Evolutionary conservation across 2,113 vertebrate genomes (phyloP), one percentile per base, ranked within the genome.

Genomic region (Jaculus jaculus): DNA sequence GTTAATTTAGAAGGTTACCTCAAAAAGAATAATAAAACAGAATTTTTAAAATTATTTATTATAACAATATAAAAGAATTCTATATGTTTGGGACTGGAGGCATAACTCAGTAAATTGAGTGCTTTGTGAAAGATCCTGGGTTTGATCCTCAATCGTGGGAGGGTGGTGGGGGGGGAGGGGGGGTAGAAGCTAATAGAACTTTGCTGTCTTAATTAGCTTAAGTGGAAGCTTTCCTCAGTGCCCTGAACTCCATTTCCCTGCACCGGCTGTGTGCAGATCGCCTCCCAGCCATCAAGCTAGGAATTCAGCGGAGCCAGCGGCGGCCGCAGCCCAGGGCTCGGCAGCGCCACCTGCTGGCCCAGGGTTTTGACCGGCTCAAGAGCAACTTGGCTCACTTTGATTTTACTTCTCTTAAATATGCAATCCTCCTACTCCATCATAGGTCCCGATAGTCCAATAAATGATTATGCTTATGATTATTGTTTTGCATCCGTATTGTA

Each of bases 291-390:
- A n/a, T n/a, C n/a, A n/a, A n/a, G n/a, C n/a, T n/a, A n/a, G 0
- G 1, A 2, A 61, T 5, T 39, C 32, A 26, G 28, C 16, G 34
- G 39, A 30, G 20, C 8, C 39, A 3, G 63, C 30, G 28, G 6
- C 24, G 7, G 24, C 10, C 51, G 3, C 54, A 24, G 37, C 0
- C 1, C 15, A 26, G 17, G 21, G 30, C 42, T 72, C 51, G 1
- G 23, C 32, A 89, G 58, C 89, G 3, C 77, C 72, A 85, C 8
- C 32, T 94, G 2, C 66, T 87, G 68, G 79, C 13, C 23, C 0
- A 1, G 24, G 5, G 0, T 20, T 75, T 75, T 32, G 2, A 4
- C 42, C 26, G 0, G 1, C 4, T 85, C 60, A 0, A 0, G 30
- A 37, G 16, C 2, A n/a, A 17, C 34, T 0, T 3, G 7, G 47